Percentiles rank a stretch among this genome's conserved stretches.
Evolutionary conservation across 2,113 vertebrate genomes (phyloP).

Genomic region (Anthoscopus minutus): DNA sequence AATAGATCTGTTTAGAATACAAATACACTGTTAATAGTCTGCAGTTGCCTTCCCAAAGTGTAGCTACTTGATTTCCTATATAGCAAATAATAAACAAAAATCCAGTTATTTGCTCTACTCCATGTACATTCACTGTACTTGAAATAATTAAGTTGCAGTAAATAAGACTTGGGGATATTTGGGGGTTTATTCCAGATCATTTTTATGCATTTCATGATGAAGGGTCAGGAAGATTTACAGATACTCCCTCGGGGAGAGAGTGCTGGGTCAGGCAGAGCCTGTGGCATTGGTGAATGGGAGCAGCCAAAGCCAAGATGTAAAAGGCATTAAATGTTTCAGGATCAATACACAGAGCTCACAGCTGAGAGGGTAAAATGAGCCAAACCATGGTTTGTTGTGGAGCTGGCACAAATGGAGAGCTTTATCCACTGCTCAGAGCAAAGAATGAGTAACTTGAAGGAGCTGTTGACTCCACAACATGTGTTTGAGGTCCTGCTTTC

Average conservation of each 20-base stretch:
- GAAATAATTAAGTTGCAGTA: background rate
- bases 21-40: background rate
- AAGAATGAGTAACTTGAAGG: background rate
- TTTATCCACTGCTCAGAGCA: background rate
- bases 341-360: background rate
- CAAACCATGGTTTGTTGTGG: background rate
- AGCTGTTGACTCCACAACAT: rapidly evolving
- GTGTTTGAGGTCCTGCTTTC: rapidly evolving
- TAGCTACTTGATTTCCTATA: background rate
- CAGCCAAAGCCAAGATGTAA: background rate
- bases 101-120: background rate
- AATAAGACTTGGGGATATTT: background rate
- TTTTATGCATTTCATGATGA: background rate
- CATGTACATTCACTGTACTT: background rate
- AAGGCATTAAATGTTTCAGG: background rate
- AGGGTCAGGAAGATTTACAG: background rate
- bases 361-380: background rate
- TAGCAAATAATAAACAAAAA: background rate
- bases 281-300: rapidly evolving
- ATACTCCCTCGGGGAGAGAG: background rate
- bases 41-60: background rate
- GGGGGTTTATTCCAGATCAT: background rate
- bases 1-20: background rate
- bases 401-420: background rate
- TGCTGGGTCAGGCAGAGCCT: background rate